Base-by-base conservation (phyloP, 1,140 invertebrate species). In the Pseudomyrmex dendroicus region DNA sequence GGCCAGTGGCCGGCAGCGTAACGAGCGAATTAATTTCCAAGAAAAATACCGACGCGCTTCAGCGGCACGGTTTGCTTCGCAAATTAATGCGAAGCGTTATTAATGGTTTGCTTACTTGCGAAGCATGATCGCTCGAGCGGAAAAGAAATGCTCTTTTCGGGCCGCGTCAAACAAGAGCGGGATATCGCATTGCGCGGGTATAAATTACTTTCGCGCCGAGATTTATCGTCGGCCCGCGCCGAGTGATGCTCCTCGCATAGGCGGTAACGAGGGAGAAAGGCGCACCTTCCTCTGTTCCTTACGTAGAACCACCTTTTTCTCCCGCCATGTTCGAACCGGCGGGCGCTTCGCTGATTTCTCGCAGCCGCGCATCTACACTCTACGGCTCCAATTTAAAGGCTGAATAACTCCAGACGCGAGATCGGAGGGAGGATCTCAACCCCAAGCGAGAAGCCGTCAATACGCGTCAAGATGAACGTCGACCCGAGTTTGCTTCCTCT, bases 11-110 rank as follows among this genome's bases (percentile, higher is more conserved):
- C 50, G 35, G 35, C 0, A 0, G 50, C 12, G 22, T 74, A 82
- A 82, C 72, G 57, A 82, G 72, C 70, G 25, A 74, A 82, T 82
- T 82, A 82, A 82, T 82, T 63, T 68, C 59, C 78, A 63, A 74
- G 70, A 74, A 74, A 73, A 74, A 73, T 82, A 74, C 70, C 48
- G 50, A 13, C 66, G 62, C 12, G 44, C 25, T n/a, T 22, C 2
- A 20, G n/a, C 59, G 56, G 20, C 61, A 82, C 52, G 56, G 68
- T 56, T 44, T 50, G 35, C 70, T 66, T 76, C 72, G 72, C n/a
- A 76, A 76, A 83, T 83, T 83, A 83, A 74, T 74, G 82, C 82
- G 35, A 76, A 62, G 50, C 17, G 25, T 74, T 74, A 74, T 82
- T 82, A 82, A 73, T 63, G 78, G 48, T 73, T 74, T 73, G 56